These are phyloP conservation scores for Steinernema feltiae DNA, from an alignment of 1,140 invertebrate genomes.

Conservation along the genomic window DNA sequence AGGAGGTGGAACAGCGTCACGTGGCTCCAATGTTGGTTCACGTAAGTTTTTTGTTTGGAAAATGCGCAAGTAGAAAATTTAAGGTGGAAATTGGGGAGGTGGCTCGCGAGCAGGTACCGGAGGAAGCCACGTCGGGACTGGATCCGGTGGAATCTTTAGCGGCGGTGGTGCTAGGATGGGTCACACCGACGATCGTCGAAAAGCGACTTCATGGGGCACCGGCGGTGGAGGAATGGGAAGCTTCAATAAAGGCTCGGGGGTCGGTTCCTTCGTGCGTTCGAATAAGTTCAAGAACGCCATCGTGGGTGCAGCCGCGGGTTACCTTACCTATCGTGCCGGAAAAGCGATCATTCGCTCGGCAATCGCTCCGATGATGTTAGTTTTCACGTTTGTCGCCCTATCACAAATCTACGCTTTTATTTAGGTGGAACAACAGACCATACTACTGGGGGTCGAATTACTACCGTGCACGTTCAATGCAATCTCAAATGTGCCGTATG, in stretches of 20 bases:
- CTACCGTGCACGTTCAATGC: constrained; percentile 28
- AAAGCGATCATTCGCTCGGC: constrained; percentile 49
- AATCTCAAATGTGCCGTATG: constrained; percentile 53
- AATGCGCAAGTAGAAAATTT: too few relatives aligned
- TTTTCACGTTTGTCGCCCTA: background rate
- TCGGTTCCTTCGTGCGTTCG: constrained; percentile 48
- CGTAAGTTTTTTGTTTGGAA: too few relatives aligned
- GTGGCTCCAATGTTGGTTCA: background rate
- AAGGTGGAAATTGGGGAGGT: background rate
- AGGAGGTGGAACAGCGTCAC: background rate
- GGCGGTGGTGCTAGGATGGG: background rate
- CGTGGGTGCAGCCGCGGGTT: constrained; percentile 55
- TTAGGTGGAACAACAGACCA: constrained; percentile 48
- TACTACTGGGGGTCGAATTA: constrained; percentile 54
- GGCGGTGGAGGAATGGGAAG: constrained; percentile 15
- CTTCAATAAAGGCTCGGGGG: constrained; percentile 35
- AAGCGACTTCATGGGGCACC: background rate
- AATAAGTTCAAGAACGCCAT: constrained; percentile 55
- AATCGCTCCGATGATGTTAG: constrained; percentile 52
- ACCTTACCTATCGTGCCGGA: constrained; percentile 57
- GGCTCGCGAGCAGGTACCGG: background rate
- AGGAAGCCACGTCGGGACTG: background rate
- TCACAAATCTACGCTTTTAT: constrained; percentile 15
- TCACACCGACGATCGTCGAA: background rate
- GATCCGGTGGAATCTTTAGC: background rate